Evolutionary conservation across 2,113 vertebrate species (phyloP).

Genomic region (Percina caprodes): DNA sequence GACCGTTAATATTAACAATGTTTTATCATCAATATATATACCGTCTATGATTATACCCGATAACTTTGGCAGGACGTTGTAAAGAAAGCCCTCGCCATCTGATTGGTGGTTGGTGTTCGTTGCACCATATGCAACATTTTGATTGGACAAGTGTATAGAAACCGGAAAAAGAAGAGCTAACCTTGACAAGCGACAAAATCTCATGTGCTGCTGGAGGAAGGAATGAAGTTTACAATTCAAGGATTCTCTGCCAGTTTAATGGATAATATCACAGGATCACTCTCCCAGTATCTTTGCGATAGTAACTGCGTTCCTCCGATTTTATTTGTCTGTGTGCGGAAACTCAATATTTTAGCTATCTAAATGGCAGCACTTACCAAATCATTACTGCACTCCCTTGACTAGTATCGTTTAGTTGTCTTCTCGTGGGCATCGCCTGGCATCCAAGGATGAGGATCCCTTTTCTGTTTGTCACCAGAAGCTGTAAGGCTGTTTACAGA

Average conservation of each 20-base stretch:
- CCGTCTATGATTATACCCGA: too few species aligned
- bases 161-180: slow-evolving; percentile 62
- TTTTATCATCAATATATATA: too few species aligned
- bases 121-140: not conserved
- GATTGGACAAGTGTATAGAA: slow-evolving; percentile 33
- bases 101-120: slow-evolving; percentile 30
- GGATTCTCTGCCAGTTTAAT: fast-evolving
- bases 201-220: not conserved
- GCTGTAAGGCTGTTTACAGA: not conserved
- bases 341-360: not conserved
- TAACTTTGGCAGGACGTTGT: fast-evolving
- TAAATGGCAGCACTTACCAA: slow-evolving; percentile 3
- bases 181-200: slow-evolving; percentile 43
- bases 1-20: too few species aligned
- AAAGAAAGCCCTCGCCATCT: not conserved
- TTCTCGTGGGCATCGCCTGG: not conserved
- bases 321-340: too few species aligned
- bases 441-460: slow-evolving; percentile 54
- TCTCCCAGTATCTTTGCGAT: not conserved
- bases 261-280: too few species aligned
- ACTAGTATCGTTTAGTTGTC: not conserved
- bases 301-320: not conserved
- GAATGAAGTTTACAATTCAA: not conserved
- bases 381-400: not conserved
- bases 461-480: slow-evolving; percentile 18